Evolutionary conservation across 1,140 invertebrate genomes (phyloP).

Genomic region (Tetramorium simillimum): DNA sequence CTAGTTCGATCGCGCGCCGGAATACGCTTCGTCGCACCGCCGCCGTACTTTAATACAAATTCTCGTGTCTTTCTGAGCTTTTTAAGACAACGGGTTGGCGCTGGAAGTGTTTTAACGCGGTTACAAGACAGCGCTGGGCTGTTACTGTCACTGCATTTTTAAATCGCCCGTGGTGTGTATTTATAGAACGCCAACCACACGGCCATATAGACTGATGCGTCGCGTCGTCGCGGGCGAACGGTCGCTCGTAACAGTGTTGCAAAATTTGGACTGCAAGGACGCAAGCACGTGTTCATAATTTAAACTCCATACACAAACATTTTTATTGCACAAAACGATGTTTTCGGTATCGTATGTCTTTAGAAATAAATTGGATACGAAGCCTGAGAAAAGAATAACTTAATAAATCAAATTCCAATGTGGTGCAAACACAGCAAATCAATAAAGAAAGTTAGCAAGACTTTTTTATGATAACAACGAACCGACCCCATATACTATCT

Average conservation of each 20-base stretch:
- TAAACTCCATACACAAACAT: not conserved
- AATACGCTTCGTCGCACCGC: not conserved
- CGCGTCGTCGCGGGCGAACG: conserved; percentile 1
- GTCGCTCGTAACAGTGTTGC: conserved; percentile 8
- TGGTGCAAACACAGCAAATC: not conserved
- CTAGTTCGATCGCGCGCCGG: not conserved
- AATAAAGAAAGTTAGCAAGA: conserved; percentile 56
- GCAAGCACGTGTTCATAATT: not conserved
- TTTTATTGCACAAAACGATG: not conserved
- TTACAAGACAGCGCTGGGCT: conserved; percentile 30
- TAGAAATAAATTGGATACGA: not conserved
- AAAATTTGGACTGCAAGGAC: conserved; percentile 43
- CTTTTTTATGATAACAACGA: too few species aligned
- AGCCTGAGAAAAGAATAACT: not conserved
- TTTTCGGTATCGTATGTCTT: not conserved
- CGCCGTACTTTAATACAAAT: not conserved
- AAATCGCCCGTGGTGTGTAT: conserved; percentile 42
- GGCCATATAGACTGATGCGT: conserved; percentile 9
- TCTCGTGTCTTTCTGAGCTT: not conserved
- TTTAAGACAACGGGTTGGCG: not conserved
- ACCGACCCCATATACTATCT: not conserved
- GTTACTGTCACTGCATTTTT: conserved; percentile 52
- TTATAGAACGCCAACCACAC: conserved; percentile 52
- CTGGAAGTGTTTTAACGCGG: conserved; percentile 36
- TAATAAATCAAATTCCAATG: not conserved